Evolutionary conservation across 2,888 invertebrate genomes (phyloP).

Genomic region (Ptilodon capucinus): DNA sequence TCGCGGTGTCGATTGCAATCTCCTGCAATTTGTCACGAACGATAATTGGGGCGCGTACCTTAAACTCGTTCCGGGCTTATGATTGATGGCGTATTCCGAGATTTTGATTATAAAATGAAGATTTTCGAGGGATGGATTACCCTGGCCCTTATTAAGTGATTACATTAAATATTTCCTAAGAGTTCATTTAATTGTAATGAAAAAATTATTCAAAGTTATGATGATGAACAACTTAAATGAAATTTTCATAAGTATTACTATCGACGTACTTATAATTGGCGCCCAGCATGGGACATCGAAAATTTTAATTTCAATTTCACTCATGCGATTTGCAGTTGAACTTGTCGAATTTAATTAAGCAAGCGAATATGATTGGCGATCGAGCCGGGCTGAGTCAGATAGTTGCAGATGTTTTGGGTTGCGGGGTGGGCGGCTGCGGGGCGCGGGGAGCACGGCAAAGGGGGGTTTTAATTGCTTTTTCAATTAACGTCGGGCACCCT

Average conservation of each 20-base stretch:
- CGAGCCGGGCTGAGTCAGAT: slow-evolving; percentile 25
- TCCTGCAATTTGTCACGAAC: slow-evolving; percentile 32
- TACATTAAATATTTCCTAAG: too few relatives aligned
- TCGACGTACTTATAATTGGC: not conserved
- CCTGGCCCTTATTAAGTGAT: too few relatives aligned
- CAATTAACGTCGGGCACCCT: slow-evolving; percentile 60
- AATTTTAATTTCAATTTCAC: not conserved
- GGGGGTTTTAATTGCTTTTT: slow-evolving; percentile 70
- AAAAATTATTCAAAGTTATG: too few relatives aligned
- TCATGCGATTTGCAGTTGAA: slow-evolving; percentile 16
- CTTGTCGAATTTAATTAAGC: slow-evolving; percentile 31
- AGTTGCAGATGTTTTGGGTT: slow-evolving; percentile 35
- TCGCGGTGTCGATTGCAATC: slow-evolving; percentile 19
- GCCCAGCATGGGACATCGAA: slow-evolving; percentile 2
- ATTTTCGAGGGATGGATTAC: not conserved
- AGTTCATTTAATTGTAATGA: too few relatives aligned
- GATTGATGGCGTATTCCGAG: slow-evolving; percentile 11
- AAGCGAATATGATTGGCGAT: slow-evolving; percentile 42
- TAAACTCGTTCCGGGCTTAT: slow-evolving; percentile 15
- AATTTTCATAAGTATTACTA: too few relatives aligned
- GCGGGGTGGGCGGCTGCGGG: slow-evolving; percentile 21
- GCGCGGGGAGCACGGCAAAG: slow-evolving; percentile 20
- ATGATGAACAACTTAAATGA: too few relatives aligned
- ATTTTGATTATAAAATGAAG: not conserved
- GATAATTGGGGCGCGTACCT: slow-evolving; percentile 28